Evolutionary conservation across 2,888 invertebrate genomes (phyloP).

Genomic region (Odontothrips loti): DNA sequence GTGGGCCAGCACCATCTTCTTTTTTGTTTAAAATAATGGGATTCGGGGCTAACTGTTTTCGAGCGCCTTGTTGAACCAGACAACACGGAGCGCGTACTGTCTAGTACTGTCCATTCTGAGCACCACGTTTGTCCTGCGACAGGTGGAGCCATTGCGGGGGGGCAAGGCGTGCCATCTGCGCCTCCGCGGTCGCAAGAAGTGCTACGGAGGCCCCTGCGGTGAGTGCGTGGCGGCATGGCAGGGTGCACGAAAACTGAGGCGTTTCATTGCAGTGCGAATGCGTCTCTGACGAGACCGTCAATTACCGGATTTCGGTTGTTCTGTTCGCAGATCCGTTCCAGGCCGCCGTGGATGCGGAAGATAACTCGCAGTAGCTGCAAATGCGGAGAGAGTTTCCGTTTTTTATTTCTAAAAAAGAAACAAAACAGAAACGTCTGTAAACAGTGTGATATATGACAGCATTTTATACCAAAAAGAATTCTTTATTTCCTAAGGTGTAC

Average conservation of each 20-base stretch:
- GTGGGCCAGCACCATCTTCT: no score
- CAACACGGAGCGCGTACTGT: no score
- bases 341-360: background rate
- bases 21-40: no score
- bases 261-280: no score
- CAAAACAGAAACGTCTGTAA: background rate
- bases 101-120: no score
- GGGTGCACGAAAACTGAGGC: no score
- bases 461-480: background rate
- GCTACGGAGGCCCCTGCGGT: background rate
- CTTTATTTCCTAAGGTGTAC: slow-evolving; percentile 2
- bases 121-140: no score
- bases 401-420: background rate
- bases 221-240: background rate
- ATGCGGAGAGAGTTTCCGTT: background rate
- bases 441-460: background rate
- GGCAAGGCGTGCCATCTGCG: background rate
- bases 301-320: background rate
- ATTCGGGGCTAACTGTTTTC: no score
- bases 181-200: background rate
- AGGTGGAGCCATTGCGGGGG: background rate
- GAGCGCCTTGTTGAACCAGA: no score
- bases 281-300: no score
- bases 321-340: background rate
- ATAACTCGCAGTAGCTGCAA: background rate